Conservation (phyloP, 1,140 invertebrate genomes). For the Adelges cooleyi region DNA sequence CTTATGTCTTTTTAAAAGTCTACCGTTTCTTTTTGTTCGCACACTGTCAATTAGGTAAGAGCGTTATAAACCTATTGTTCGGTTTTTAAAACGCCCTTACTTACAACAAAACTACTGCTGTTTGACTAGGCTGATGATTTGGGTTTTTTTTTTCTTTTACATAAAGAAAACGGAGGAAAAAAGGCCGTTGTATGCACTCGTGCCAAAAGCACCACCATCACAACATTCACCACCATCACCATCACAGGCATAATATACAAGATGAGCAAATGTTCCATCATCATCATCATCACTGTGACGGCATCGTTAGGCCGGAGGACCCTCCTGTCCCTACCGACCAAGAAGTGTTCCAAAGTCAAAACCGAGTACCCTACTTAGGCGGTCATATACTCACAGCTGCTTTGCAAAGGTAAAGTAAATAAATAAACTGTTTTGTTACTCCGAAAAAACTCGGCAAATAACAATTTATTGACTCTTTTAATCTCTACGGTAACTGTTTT, state of each 20-base stretch:
- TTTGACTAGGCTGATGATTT: background rate
- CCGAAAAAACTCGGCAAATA: background rate
- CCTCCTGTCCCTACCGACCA: background rate
- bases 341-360: background rate
- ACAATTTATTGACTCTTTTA: no score
- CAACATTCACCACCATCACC: slow-evolving; percentile 1
- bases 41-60: no score
- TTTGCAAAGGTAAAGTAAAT: background rate
- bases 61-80: no score
- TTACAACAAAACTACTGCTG: background rate
- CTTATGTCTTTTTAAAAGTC: no score
- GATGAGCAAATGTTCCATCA: slow-evolving; percentile 10
- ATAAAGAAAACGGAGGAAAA: background rate
- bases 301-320: slow-evolving; percentile 2
- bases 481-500: background rate
- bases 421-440: background rate
- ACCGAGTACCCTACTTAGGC: slow-evolving; percentile 11
- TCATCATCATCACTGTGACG: slow-evolving; percentile 21
- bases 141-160: background rate
- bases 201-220: slow-evolving; percentile 20
- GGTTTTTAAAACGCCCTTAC: no score
- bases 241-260: slow-evolving; percentile 7
- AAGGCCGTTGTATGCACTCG: slow-evolving; percentile 18
- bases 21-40: no score
- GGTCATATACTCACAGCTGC: slow-evolving; percentile 20